Conservation (phyloP, 2,888 invertebrate genomes). For the Nysson spinosus region DNA sequence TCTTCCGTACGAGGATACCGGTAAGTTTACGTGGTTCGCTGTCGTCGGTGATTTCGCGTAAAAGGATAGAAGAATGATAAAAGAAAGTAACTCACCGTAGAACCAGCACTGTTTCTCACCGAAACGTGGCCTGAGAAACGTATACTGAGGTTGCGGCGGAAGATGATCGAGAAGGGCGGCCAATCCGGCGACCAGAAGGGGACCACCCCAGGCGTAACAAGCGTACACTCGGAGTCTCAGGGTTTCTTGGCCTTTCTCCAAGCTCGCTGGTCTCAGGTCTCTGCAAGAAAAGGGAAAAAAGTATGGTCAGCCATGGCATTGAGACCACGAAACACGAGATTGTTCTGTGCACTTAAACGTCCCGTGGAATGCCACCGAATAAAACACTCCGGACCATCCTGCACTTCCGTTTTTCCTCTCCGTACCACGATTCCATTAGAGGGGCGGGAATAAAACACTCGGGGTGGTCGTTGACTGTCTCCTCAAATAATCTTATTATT, state of each 20-base stretch:
- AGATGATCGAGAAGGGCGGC: slow-evolving; percentile 86
- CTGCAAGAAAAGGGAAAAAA: slow-evolving; percentile 78
- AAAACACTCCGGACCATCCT: slow-evolving; percentile 36
- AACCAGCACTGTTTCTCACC: slow-evolving; percentile 91
- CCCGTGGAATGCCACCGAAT: slow-evolving; percentile 37
- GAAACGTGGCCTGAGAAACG: slow-evolving; percentile 87
- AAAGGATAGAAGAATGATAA: background rate
- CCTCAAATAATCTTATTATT: too few species aligned
- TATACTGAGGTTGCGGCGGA: slow-evolving; percentile 79
- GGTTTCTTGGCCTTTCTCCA: slow-evolving; percentile 91
- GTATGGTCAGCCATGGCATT: slow-evolving; percentile 20
- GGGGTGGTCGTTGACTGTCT: too few species aligned
- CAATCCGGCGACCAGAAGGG: slow-evolving; percentile 86
- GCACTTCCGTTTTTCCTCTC: slow-evolving; percentile 16
- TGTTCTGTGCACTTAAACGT: slow-evolving; percentile 49
- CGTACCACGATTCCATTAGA: slow-evolving; percentile 32
- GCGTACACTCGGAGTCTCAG: slow-evolving; percentile 88
- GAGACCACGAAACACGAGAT: slow-evolving; percentile 32
- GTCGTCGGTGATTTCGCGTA: background rate
- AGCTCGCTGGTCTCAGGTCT: slow-evolving; percentile 89
- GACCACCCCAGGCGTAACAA: slow-evolving; percentile 92
- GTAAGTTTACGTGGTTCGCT: background rate
- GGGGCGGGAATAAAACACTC: slow-evolving; percentile 19
- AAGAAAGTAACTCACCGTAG: slow-evolving; percentile 80
- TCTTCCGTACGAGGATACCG: too few species aligned